A percentile compares a stretch with the other conserved stretches of the same genome.
These are phyloP conservation scores for Lepidurus couesii DNA, from an alignment of 1,140 invertebrate species.

Conservation along the genomic window DNA sequence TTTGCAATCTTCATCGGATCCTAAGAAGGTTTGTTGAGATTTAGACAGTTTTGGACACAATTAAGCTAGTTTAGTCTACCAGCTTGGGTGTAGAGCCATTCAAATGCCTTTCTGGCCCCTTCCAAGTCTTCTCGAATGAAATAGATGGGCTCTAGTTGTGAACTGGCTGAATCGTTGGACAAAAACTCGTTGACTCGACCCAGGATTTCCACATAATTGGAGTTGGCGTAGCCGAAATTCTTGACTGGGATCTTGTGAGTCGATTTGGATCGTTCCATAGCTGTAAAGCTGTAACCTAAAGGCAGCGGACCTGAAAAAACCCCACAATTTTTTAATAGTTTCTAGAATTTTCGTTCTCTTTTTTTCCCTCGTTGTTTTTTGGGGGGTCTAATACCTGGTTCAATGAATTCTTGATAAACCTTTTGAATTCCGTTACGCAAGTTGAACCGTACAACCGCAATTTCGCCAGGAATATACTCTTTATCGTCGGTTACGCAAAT, in stretches of 20 bases:
- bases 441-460: constrained; percentile 42
- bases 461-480: constrained; percentile 42
- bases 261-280: constrained; percentile 24
- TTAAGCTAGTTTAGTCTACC: not conserved
- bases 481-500: constrained; percentile 42
- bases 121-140: constrained; percentile 5
- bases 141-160: not conserved
- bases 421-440: constrained; percentile 42
- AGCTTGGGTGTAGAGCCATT: not conserved
- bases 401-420: constrained; percentile 42
- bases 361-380: not conserved
- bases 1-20: not conserved
- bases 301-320: constrained; percentile 24
- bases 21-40: not conserved
- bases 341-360: not conserved
- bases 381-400: constrained; percentile 38
- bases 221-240: constrained; percentile 13
- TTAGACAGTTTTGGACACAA: constrained; percentile 20
- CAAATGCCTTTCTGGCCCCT: constrained; percentile 7
- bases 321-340: not conserved
- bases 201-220: constrained; percentile 23
- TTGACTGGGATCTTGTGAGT: constrained; percentile 30
- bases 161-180: constrained; percentile 7
- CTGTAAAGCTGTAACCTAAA: constrained; percentile 32
- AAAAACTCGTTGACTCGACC: constrained; percentile 12